A percentile compares a stretch with the other conserved stretches of the same genome.
Conservation (phyloP, 2,113 vertebrate species). For the Elgaria multicarinata region DNA sequence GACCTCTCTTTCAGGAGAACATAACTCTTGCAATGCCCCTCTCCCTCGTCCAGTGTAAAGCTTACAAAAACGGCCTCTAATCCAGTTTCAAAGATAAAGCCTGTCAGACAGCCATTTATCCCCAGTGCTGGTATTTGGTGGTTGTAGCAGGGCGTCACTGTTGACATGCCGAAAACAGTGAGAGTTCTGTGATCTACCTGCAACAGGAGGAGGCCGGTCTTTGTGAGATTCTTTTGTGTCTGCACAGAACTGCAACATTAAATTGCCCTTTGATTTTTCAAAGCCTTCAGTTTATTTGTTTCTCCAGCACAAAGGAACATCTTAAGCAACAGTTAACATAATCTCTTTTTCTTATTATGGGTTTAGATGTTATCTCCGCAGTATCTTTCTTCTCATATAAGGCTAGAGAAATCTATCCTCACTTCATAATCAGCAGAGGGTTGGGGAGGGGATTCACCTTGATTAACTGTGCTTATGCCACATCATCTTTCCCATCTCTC, state of each 20-base stretch:
- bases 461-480: slow-evolving; percentile 55
- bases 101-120: slow-evolving; percentile 4
- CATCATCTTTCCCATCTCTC: slow-evolving; percentile 46
- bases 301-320: slow-evolving; percentile 62
- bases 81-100: slow-evolving; percentile 47
- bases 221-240: slow-evolving; percentile 56
- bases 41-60: not conserved
- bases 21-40: not conserved
- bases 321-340: slow-evolving; percentile 68
- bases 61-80: not conserved
- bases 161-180: slow-evolving; percentile 26
- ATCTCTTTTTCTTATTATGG: slow-evolving; percentile 68
- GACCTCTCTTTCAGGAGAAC: not conserved
- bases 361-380: slow-evolving; percentile 60
- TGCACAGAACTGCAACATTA: slow-evolving; percentile 47
- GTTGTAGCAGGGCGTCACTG: slow-evolving; percentile 30
- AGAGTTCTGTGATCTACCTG: slow-evolving; percentile 62
- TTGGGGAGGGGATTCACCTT: slow-evolving; percentile 64
- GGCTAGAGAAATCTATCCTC: slow-evolving; percentile 61
- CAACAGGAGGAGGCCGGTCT: slow-evolving; percentile 40
- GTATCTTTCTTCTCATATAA: slow-evolving; percentile 51
- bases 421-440: slow-evolving; percentile 62
- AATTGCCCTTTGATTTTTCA: slow-evolving; percentile 72
- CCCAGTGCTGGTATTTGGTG: slow-evolving; percentile 29
- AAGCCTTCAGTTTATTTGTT: slow-evolving; percentile 72